These are phyloP conservation scores for Coendou prehensilis DNA, from an alignment of 2,797 vertebrate genomes.

Conservation along the genomic window DNA sequence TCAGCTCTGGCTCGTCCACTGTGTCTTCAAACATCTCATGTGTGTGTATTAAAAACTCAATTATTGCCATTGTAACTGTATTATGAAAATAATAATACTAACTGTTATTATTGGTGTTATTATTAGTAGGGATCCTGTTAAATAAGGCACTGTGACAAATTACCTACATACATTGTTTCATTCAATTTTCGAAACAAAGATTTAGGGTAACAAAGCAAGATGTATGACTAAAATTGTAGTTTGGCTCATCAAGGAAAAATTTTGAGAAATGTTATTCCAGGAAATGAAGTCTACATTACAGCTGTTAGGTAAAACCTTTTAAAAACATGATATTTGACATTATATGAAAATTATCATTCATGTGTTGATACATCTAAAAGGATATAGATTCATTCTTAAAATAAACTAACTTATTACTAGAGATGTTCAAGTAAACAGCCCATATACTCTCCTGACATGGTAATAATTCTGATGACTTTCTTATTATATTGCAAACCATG, in stretches of 20 bases:
- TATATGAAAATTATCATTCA: background rate
- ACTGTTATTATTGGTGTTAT: background rate
- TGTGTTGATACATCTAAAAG: background rate
- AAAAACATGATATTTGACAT: background rate
- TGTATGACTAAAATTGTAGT: background rate
- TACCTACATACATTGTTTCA: background rate
- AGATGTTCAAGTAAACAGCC: background rate
- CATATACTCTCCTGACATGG: background rate
- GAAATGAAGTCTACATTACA: background rate
- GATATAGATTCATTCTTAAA: background rate
- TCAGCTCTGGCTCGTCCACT: background rate
- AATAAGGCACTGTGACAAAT: background rate
- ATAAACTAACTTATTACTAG: background rate
- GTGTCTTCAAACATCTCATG: background rate
- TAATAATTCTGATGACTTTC: slow-evolving; percentile 41
- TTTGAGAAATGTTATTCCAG: background rate
- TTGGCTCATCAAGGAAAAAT: background rate
- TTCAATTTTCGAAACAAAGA: slow-evolving; percentile 13
- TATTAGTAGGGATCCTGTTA: background rate
- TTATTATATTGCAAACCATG: slow-evolving; percentile 9
- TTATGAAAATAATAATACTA: background rate
- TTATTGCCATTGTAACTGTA: background rate
- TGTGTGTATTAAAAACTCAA: background rate
- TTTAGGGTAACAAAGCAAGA: background rate
- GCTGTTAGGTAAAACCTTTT: background rate